Conservation (phyloP, 2,888 invertebrate species). For the Hoplodrina blanda region DNA sequence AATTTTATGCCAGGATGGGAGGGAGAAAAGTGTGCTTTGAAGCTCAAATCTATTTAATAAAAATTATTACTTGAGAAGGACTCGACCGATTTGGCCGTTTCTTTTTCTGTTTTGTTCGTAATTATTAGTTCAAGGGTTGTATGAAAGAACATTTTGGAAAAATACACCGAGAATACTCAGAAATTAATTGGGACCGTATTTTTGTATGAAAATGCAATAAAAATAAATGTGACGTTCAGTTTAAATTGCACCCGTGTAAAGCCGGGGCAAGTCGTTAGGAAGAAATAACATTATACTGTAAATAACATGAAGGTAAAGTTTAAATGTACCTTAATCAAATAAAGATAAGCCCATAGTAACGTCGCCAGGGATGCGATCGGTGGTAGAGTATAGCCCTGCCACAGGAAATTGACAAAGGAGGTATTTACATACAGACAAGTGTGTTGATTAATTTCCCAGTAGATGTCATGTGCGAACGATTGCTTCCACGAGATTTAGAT, state of each 20-base stretch:
- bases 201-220: too few species aligned
- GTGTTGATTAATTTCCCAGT: conserved; percentile 41
- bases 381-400: conserved; percentile 13
- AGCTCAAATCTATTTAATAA: not conserved
- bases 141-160: too few species aligned
- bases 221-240: too few species aligned
- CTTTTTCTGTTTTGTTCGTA: too few species aligned
- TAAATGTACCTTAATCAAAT: conserved; percentile 5
- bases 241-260: too few species aligned
- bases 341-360: conserved; percentile 4
- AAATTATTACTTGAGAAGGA: too few species aligned
- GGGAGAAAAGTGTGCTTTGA: not conserved
- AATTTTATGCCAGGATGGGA: not conserved
- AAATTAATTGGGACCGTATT: too few species aligned
- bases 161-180: too few species aligned
- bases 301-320: not conserved
- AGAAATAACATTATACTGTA: conserved; percentile 3
- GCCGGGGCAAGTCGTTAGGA: not conserved
- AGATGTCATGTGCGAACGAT: conserved; percentile 24
- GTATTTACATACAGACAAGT: conserved; percentile 21
- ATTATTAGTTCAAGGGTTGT: too few species aligned
- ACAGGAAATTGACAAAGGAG: conserved; percentile 34
- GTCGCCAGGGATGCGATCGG: conserved; percentile 12
- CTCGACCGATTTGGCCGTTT: too few species aligned
- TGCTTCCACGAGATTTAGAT: conserved; percentile 12